These are phyloP conservation scores for Chloroclystis v-ata DNA, from an alignment of 2,888 invertebrate genomes.

Conservation along the genomic window DNA sequence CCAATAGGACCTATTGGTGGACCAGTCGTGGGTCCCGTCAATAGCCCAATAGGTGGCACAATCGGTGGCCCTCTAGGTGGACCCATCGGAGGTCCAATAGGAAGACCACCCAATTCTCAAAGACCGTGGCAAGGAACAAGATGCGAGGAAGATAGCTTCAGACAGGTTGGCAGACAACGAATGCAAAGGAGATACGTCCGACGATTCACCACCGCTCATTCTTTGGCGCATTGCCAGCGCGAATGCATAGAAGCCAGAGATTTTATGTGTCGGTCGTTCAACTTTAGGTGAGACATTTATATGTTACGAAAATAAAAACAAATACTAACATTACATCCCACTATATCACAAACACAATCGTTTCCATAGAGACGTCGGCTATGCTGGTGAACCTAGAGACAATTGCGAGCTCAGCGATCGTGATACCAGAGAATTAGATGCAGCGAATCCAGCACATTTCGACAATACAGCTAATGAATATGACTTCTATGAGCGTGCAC, in stretches of 20 bases:
- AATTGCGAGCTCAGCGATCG: constrained; percentile 95
- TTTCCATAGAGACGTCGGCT: constrained; percentile 76
- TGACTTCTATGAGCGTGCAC: constrained; percentile 89
- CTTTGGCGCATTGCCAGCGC: constrained; percentile 88
- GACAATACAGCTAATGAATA: constrained; percentile 88
- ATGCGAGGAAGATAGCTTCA: constrained; percentile 91
- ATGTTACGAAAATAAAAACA: constrained; percentile 21
- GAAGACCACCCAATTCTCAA: constrained; percentile 53
- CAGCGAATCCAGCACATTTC: constrained; percentile 90
- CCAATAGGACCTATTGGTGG: constrained; percentile 53
- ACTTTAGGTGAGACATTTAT: constrained; percentile 82
- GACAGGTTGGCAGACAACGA: constrained; percentile 88
- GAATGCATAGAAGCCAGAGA: constrained; percentile 90
- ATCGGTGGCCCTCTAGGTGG: constrained; percentile 42
- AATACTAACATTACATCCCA: too few species aligned
- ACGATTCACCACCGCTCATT: constrained; percentile 84
- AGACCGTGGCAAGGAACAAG: constrained; percentile 76
- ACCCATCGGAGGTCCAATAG: constrained; percentile 50
- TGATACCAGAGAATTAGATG: constrained; percentile 89
- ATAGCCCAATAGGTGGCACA: constrained; percentile 41
- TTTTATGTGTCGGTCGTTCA: constrained; percentile 91
- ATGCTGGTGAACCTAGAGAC: constrained; percentile 81
- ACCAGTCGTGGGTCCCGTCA: constrained; percentile 41
- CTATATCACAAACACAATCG: too few species aligned
- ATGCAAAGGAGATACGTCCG: constrained; percentile 88